phyloP scores from a whole-genome alignment of 23 tunicate genomes.

The Styela plicata region DNA sequence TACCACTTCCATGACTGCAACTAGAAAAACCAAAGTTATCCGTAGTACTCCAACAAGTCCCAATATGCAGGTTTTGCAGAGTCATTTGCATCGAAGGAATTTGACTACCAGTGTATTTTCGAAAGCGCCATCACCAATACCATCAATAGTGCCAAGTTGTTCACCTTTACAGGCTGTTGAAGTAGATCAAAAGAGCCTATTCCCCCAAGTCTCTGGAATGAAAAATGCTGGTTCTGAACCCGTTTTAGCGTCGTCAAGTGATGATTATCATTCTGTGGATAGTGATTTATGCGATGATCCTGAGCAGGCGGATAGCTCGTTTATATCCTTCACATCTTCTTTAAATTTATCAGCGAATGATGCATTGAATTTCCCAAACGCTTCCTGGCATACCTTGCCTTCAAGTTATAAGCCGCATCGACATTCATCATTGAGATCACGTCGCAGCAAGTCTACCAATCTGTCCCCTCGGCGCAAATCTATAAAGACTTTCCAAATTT shows the following conservation, averaged over 20 bases:
- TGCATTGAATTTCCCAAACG: not conserved
- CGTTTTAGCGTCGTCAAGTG: not conserved
- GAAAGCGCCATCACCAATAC: not conserved
- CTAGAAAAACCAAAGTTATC: conserved; percentile 22
- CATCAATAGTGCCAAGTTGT: not conserved
- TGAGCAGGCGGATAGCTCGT: not conserved
- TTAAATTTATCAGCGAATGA: not conserved
- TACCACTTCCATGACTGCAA: conserved; percentile 15
- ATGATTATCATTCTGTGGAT: not conserved
- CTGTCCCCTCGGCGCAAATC: conserved; percentile 21
- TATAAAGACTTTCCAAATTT: conserved; percentile 17
- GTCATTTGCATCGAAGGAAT: not conserved
- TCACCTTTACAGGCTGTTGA: not conserved
- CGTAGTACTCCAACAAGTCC: conserved; percentile 6
- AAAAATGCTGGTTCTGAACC: not conserved
- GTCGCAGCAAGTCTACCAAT: conserved; percentile 7
- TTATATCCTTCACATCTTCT: conserved; percentile 12
- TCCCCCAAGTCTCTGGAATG: not conserved
- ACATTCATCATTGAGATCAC: conserved; percentile 14
- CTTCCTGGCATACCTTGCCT: not conserved
- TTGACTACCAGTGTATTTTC: conserved; percentile 19
- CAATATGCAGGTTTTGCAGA: not conserved
- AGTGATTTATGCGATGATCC: not conserved
- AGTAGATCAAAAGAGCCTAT: too few relatives aligned
- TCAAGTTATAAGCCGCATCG: not conserved